A percentile compares a stretch with the other conserved stretches of the same genome.
phyloP scores from a whole-genome alignment of 2,888 invertebrate genomes.

The Atrina japonica region DNA sequence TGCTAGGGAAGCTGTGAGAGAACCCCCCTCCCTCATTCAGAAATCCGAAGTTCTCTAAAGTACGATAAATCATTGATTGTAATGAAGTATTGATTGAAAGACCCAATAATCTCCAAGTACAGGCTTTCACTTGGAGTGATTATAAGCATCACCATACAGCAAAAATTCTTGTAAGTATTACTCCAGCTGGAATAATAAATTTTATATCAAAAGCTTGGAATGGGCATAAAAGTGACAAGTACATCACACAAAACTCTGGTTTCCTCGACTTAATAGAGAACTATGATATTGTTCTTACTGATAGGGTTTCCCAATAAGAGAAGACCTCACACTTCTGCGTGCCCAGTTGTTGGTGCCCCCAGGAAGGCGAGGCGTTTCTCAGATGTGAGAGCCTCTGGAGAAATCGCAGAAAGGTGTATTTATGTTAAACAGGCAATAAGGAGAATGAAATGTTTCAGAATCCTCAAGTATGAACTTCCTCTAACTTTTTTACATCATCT shows the following conservation, averaged over 20 bases:
- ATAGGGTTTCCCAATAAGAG: slow-evolving; percentile 17
- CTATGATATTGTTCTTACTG: slow-evolving; percentile 14
- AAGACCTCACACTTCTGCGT: neutral
- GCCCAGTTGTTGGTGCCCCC: slow-evolving; percentile 10
- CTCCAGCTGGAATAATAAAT: slow-evolving; percentile 21
- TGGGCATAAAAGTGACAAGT: slow-evolving; percentile 7
- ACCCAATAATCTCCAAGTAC: slow-evolving; percentile 5
- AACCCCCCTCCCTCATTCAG: slow-evolving; percentile 9
- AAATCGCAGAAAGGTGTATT: slow-evolving; percentile 7
- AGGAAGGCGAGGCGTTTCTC: slow-evolving; percentile 8
- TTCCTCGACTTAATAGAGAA: slow-evolving; percentile 9
- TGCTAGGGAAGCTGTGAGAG: neutral
- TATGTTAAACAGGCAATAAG: slow-evolving; percentile 19
- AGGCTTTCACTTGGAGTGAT: slow-evolving; percentile 14
- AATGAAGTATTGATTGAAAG: slow-evolving; percentile 6
- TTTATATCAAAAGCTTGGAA: slow-evolving; percentile 15
- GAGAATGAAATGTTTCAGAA: slow-evolving; percentile 10
- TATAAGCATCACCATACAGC: slow-evolving; percentile 22
- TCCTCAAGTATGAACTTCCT: slow-evolving; percentile 9
- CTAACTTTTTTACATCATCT: neutral
- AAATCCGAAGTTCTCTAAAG: neutral
- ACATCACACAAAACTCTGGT: slow-evolving; percentile 2
- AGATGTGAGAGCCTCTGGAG: slow-evolving; percentile 3
- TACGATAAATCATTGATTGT: slow-evolving; percentile 12
- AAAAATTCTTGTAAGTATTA: slow-evolving; percentile 22